phyloP scores from a whole-genome alignment of 2,113 vertebrate species.

The Dunckerocampus dactyliophorus region DNA sequence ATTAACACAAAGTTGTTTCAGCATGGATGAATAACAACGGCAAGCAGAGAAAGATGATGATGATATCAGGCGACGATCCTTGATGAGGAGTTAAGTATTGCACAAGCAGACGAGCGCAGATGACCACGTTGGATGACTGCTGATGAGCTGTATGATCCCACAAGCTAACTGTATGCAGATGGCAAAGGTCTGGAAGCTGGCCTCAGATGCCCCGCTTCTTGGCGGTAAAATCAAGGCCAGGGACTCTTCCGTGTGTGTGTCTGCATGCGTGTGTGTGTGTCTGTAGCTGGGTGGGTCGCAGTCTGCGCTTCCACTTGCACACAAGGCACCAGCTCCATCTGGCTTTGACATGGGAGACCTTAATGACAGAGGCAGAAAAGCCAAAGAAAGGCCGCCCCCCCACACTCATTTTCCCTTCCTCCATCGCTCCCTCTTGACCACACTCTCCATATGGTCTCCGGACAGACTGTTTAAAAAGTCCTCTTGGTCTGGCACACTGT shows the following conservation, averaged over 20 bases:
- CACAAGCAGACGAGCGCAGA: slow-evolving; percentile 8
- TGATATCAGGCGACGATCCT: slow-evolving; percentile 2
- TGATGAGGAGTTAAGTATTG: slow-evolving; percentile 17
- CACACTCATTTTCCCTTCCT: slow-evolving; percentile 37
- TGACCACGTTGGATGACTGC: slow-evolving; percentile 28
- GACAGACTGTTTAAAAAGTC: slow-evolving; percentile 48
- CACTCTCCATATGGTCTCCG: slow-evolving; percentile 66
- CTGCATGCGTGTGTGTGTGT: slow-evolving; percentile 22
- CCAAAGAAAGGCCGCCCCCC: slow-evolving; percentile 57
- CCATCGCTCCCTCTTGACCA: slow-evolving; percentile 53
- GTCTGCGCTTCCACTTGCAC: slow-evolving; percentile 46
- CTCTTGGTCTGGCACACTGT: slow-evolving; percentile 58
- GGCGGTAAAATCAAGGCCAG: slow-evolving; percentile 53
- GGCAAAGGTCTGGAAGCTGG: slow-evolving; percentile 62
- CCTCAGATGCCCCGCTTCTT: slow-evolving; percentile 51
- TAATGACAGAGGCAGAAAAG: slow-evolving; percentile 75
- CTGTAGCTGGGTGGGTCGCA: slow-evolving; percentile 47
- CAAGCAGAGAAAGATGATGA: neutral
- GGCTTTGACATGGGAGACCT: slow-evolving; percentile 74
- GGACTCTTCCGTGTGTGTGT: slow-evolving; percentile 25
- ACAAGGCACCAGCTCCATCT: slow-evolving; percentile 61
- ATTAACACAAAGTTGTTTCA: neutral
- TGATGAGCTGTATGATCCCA: slow-evolving; percentile 50
- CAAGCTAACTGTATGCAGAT: slow-evolving; percentile 57
- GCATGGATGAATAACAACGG: neutral